Evolutionary conservation across 2,113 vertebrate species (phyloP).

Genomic region (Leuciscus idus): DNA sequence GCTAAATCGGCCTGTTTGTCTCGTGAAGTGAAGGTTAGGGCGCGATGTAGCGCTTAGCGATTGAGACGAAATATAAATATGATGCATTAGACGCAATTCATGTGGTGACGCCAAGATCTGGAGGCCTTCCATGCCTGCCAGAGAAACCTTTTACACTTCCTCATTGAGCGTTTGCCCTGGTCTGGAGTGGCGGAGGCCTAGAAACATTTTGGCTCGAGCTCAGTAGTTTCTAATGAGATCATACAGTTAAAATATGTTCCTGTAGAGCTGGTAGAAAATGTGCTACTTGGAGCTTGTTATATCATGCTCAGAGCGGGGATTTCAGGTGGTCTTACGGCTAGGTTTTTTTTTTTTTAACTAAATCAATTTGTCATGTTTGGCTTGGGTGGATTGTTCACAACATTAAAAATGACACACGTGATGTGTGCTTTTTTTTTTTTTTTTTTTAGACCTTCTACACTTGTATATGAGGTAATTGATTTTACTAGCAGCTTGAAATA

Average conservation of each 20-base stretch:
- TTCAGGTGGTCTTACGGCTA: slow-evolving; percentile 79
- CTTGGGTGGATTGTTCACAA: slow-evolving; percentile 78
- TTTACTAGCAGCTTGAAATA: not conserved
- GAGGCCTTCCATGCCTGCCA: slow-evolving; percentile 91
- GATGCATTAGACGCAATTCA: slow-evolving; percentile 83
- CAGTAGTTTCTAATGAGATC: slow-evolving; percentile 77
- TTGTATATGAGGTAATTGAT: slow-evolving; percentile 25
- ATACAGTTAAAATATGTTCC: slow-evolving; percentile 71
- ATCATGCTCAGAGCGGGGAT: slow-evolving; percentile 76
- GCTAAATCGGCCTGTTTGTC: slow-evolving; percentile 11
- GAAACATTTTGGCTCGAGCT: slow-evolving; percentile 72
- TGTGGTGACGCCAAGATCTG: slow-evolving; percentile 86
- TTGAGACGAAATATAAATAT: slow-evolving; percentile 86
- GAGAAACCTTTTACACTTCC: slow-evolving; percentile 77
- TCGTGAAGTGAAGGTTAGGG: slow-evolving; percentile 8
- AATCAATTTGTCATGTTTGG: slow-evolving; percentile 80
- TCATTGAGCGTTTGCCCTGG: slow-evolving; percentile 85
- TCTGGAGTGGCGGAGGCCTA: slow-evolving; percentile 69
- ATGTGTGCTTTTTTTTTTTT: not conserved
- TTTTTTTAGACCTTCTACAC: not conserved
- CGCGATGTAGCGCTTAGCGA: slow-evolving; percentile 71
- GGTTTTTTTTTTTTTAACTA: slow-evolving; percentile 65
- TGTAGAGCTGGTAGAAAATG: slow-evolving; percentile 75
- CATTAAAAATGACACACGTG: slow-evolving; percentile 72
- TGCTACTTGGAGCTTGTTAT: slow-evolving; percentile 76